These are phyloP conservation scores for Thunnus thynnus DNA, from an alignment of 2,113 vertebrate species.

Conservation along the genomic window DNA sequence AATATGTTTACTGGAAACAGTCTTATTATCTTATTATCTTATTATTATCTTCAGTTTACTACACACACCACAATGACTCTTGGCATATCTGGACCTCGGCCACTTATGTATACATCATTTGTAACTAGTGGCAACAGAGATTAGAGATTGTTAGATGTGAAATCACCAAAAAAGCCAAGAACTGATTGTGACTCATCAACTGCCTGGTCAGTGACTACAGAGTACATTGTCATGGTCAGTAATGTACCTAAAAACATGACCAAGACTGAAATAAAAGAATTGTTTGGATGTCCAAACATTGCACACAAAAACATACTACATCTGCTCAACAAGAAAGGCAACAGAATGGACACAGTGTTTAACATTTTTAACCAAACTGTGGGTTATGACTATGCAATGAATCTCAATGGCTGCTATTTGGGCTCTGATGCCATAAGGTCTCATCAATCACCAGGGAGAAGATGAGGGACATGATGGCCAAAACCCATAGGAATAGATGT, in stretches of 20 bases:
- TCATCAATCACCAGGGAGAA: slow-evolving; percentile 86
- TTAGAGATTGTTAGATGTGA: too few species aligned
- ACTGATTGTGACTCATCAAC: neutral
- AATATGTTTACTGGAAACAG: too few species aligned
- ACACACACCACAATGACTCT: too few species aligned
- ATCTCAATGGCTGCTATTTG: slow-evolving; percentile 86
- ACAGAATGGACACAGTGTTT: slow-evolving; percentile 90
- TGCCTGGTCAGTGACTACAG: slow-evolving; percentile 58
- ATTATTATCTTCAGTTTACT: too few species aligned
- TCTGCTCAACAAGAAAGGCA: slow-evolving; percentile 84
- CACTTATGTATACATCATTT: too few species aligned
- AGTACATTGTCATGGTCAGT: slow-evolving; percentile 88
- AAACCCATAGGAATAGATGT: slow-evolving; percentile 1
- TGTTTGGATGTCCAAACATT: slow-evolving; percentile 87
- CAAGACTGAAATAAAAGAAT: slow-evolving; percentile 89
- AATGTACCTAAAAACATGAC: slow-evolving; percentile 86
- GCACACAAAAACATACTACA: slow-evolving; percentile 88
- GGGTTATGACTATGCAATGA: slow-evolving; percentile 88
- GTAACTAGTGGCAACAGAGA: too few species aligned
- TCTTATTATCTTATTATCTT: too few species aligned
- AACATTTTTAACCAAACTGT: slow-evolving; percentile 85
- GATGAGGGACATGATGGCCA: slow-evolving; percentile 87
- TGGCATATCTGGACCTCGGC: too few species aligned
- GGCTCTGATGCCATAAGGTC: slow-evolving; percentile 85
- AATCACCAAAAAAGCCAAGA: slow-evolving; percentile 78